Conservation (phyloP, 2,888 invertebrate genomes). For the Brachylomia viminalis region DNA sequence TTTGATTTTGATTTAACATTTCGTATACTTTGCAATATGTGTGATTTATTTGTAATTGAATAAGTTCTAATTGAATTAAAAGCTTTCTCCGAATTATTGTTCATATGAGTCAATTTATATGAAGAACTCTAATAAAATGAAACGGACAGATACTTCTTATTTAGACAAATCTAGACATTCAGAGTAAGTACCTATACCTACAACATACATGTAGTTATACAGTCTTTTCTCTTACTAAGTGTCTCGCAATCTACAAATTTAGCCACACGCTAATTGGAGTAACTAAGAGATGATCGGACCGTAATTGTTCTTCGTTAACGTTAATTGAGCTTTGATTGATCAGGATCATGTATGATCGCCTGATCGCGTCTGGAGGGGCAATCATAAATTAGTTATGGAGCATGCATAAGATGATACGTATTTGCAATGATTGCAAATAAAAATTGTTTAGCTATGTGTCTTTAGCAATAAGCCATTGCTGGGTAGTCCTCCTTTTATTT, state of each 20-base stretch:
- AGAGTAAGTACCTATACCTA: not conserved
- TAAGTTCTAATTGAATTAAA: not conserved
- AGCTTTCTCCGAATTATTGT: not conserved
- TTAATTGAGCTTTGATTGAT: constrained; percentile 54
- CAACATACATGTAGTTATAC: too few relatives aligned
- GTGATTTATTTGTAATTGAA: not conserved
- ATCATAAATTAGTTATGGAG: constrained; percentile 15
- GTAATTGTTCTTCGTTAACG: constrained; percentile 44
- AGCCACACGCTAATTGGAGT: constrained; percentile 30
- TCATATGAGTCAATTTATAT: not conserved
- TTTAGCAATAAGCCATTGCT: not conserved
- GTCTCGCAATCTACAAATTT: constrained; percentile 2
- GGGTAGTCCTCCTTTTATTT: too few relatives aligned
- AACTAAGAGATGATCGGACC: constrained; percentile 40
- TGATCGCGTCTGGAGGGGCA: constrained; percentile 31
- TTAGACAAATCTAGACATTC: not conserved
- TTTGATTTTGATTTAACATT: too few relatives aligned
- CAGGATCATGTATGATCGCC: constrained; percentile 39
- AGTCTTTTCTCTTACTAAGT: not conserved
- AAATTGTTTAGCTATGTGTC: constrained; percentile 5
- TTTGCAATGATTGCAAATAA: constrained; percentile 8
- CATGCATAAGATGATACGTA: not conserved
- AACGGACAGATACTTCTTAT: not conserved
- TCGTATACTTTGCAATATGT: not conserved
- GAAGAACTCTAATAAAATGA: not conserved